Base-by-base conservation (phyloP, 2,113 vertebrate genomes). In the Indicator maculatus region DNA sequence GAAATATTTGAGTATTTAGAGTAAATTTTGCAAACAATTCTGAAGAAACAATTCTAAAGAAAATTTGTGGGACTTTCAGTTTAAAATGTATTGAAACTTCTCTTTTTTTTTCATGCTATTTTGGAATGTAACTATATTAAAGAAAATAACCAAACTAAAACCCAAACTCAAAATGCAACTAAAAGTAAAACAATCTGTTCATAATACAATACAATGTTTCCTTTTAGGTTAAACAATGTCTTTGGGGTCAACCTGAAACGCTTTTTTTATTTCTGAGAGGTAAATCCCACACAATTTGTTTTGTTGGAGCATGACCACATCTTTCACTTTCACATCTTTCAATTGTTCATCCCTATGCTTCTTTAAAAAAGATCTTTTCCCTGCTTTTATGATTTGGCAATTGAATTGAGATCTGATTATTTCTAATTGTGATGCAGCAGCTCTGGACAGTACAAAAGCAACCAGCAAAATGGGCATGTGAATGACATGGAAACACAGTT, bases 401-500 rank as follows among this genome's bases (percentile, higher is more conserved):
- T 19, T 84, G 70, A 69, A 58, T 19, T 81, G 74, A 88, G 21
- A 64, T 83, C 18, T 31, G 53, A 30, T 59, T 67, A 39, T 72
- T 93, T 77, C 53, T 67, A 44, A 56, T 64, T 45, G 44, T 65
- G 65, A 39, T 45, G 55, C 73, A 53, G 77, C 31, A 31, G 31
- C 53, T 71, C 31, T 55, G 70, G 55, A 31, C 23, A 81, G 23
- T 18, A 77, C 30, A 69, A 88, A 69, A 73, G 21, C 55, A 87
- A 69, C 55, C 60, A 31, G 39, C 33, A 41, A 47, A 76, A 27
- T 0, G 3, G 21, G 27, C 8, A 2, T 59, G 50, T 0, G 7
- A 81, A 80, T 81, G 55, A 27, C 64, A 60, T n/a, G 63, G 73
- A 87, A 86, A 71, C 53, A 36, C 16, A 36, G 3, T 39, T 91